Evolutionary conservation across 2,888 invertebrate species (phyloP).

Genomic region (Blastobasis lacticolella): DNA sequence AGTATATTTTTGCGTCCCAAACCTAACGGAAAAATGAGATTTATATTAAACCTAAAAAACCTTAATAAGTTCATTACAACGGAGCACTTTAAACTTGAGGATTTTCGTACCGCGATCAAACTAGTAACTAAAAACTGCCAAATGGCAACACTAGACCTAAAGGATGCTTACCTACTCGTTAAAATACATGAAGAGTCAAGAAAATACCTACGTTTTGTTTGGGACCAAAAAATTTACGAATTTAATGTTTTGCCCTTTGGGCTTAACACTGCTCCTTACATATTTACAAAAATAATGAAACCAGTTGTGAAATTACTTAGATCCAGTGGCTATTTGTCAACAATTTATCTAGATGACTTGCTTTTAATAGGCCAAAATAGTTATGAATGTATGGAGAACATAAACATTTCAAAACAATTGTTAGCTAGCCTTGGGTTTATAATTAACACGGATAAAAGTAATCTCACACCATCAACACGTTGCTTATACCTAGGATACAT

Average conservation of each 20-base stretch:
- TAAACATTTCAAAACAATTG: neutral
- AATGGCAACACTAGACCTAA: conserved; percentile 1
- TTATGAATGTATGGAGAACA: neutral
- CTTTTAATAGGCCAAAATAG: neutral
- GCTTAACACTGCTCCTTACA: neutral
- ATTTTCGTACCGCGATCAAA: neutral
- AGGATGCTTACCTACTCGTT: neutral
- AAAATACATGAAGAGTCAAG: neutral
- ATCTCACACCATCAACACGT: neutral
- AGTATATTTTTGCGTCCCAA: neutral
- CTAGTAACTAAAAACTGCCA: neutral
- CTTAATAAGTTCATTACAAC: neutral
- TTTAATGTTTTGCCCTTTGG: conserved; percentile 1
- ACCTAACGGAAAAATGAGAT: conserved; percentile 1
- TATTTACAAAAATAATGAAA: conserved; percentile 4
- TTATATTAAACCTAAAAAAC: conserved; percentile 3
- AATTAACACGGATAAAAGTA: conserved; percentile 2
- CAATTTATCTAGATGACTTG: no score
- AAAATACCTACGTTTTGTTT: no score
- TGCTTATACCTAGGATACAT: conserved; percentile 2
- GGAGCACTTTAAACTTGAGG: conserved; percentile 2
- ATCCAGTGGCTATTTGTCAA: neutral
- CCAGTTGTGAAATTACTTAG: neutral
- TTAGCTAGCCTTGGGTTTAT: neutral
- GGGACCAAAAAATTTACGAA: neutral